Percentiles rank a stretch among this genome's conserved stretches.
Conservation (phyloP, 2,797 vertebrate genomes). For the Brachymystax lenok region DNA sequence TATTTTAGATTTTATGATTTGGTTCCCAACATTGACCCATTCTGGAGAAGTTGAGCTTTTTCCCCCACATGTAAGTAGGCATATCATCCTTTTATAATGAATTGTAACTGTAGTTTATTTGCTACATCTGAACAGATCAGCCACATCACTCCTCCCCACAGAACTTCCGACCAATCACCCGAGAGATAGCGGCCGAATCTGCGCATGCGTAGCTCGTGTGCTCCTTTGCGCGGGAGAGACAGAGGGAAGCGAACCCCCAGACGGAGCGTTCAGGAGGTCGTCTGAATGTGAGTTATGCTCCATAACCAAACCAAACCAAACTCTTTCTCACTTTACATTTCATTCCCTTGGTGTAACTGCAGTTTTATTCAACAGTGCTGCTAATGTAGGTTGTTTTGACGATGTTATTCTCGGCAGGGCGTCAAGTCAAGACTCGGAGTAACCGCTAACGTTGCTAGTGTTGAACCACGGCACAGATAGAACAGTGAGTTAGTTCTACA, state of each 20-base stretch:
- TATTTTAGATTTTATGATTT: too few species aligned
- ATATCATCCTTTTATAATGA: too few species aligned
- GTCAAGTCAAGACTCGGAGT: neutral
- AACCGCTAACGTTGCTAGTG: too few species aligned
- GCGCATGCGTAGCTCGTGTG: slow-evolving; percentile 1
- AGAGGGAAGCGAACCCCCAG: neutral
- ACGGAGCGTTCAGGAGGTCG: neutral
- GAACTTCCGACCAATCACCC: neutral
- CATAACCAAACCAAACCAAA: neutral
- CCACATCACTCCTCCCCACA: too few species aligned
- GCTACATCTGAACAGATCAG: too few species aligned
- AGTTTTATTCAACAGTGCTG: neutral
- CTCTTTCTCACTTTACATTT: neutral
- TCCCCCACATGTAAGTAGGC: too few species aligned
- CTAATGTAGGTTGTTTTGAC: neutral
- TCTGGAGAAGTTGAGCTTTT: too few species aligned
- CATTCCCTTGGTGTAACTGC: neutral
- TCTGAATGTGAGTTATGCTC: neutral
- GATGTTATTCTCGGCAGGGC: neutral
- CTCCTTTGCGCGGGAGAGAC: neutral
- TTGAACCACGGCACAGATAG: too few species aligned
- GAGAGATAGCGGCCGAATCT: neutral
- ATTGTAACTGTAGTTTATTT: too few species aligned
- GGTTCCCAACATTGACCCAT: too few species aligned
- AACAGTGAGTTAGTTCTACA: too few species aligned